A percentile compares a stretch with the other conserved stretches of the same genome.
Conservation (phyloP, 1,140 invertebrate genomes). For the Leptopilina boulardi region DNA sequence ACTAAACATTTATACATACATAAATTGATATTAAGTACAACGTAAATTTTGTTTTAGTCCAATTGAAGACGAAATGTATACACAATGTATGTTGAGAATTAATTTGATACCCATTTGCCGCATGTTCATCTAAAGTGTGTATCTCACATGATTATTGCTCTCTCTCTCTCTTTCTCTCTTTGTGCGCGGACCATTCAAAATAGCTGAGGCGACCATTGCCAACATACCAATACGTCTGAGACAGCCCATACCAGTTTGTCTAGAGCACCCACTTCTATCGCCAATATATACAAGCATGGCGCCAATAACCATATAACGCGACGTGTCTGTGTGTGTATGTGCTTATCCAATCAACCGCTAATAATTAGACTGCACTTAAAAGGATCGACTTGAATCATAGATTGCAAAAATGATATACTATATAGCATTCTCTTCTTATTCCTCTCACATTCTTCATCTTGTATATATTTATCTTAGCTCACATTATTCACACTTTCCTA, state of each 20-base stretch:
- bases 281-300: constrained; percentile 13
- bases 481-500: not conserved
- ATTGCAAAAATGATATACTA: constrained; percentile 22
- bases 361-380: constrained; percentile 33
- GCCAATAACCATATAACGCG: constrained; percentile 30
- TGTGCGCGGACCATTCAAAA: constrained; percentile 21
- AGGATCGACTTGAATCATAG: constrained; percentile 20
- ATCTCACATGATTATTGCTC: constrained; percentile 24
- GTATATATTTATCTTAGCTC: too few species aligned
- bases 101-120: constrained; percentile 17
- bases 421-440: not conserved
- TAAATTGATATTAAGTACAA: not conserved
- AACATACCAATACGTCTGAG: constrained; percentile 27
- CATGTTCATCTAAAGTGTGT: constrained; percentile 9
- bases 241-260: constrained; percentile 29
- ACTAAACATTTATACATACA: not conserved
- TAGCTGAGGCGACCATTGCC: constrained; percentile 28
- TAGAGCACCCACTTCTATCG: constrained; percentile 21
- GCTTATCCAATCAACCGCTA: constrained; percentile 27
- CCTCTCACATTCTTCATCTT: not conserved
- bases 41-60: not conserved
- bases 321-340: too few species aligned
- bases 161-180: too few species aligned
- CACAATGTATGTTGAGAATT: not conserved
- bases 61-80: not conserved